These are phyloP conservation scores for Palloptera scutellata DNA, from an alignment of 2,888 invertebrate genomes.

Conservation along the genomic window DNA sequence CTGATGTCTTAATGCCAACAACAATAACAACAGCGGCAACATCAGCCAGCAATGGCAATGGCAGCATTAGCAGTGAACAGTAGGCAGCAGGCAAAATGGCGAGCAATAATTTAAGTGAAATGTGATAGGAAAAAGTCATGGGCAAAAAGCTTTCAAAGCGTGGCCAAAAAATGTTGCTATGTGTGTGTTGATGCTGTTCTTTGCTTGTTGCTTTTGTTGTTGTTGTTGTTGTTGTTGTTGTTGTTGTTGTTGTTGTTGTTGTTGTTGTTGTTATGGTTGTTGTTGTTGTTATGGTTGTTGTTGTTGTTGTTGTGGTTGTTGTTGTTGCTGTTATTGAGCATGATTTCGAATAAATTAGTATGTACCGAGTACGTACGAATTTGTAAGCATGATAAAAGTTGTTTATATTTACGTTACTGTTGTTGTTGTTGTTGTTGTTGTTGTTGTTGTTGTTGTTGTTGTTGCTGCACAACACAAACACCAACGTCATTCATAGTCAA, in stretches of 20 bases:
- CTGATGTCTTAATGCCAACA: constrained; percentile 51
- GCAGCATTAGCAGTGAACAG: neutral
- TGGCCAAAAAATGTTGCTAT: neutral
- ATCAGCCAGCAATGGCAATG: too few relatives aligned
- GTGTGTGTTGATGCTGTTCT: neutral
- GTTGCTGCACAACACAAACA: too few relatives aligned
- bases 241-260: neutral
- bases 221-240: neutral
- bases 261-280: neutral
- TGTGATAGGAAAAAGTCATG: too few relatives aligned
- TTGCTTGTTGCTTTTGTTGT: neutral
- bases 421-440: too few relatives aligned
- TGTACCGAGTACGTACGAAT: neutral
- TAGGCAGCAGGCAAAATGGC: neutral
- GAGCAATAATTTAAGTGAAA: neutral
- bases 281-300: neutral
- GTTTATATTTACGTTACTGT: too few relatives aligned
- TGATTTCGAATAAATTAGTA: neutral
- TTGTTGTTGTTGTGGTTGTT: neutral
- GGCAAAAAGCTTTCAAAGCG: neutral
- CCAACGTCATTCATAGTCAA: neutral
- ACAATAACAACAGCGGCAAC: neutral
- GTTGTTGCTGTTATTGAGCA: neutral
- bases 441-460: too few relatives aligned
- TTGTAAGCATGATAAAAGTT: neutral